Evolutionary conservation across 2,888 invertebrate genomes (phyloP).

Genomic region (Siphlonurus alternatus): DNA sequence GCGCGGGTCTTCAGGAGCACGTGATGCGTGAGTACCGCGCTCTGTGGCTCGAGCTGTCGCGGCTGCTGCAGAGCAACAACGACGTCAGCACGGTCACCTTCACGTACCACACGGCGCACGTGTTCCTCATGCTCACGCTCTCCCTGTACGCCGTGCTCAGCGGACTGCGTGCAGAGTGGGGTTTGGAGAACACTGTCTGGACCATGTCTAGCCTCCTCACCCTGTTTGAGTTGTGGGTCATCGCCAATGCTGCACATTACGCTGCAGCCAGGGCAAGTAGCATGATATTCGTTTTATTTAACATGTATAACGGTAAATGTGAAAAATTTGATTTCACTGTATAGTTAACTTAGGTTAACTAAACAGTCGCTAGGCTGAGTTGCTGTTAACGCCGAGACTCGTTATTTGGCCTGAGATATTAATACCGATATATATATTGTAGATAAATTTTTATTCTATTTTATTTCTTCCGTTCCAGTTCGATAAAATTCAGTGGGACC

Average conservation of each 20-base stretch:
- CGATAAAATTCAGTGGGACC: not conserved
- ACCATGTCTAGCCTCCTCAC: not conserved
- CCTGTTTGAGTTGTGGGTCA: not conserved
- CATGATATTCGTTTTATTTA: no score
- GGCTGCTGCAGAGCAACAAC: not conserved
- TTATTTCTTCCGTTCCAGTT: no score
- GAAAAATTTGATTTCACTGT: no score
- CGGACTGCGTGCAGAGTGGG: not conserved
- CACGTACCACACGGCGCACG: conserved; percentile 1
- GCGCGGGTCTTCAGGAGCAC: not conserved
- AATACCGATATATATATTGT: no score
- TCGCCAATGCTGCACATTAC: not conserved
- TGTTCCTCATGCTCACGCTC: not conserved
- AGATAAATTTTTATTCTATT: no score
- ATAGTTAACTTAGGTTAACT: no score
- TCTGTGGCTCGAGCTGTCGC: not conserved
- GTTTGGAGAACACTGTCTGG: not conserved
- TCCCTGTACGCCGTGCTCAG: not conserved
- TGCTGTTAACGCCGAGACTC: no score
- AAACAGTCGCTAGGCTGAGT: no score
- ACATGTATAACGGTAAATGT: no score
- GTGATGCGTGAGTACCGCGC: not conserved
- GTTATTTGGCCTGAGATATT: no score
- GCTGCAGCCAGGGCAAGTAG: no score
- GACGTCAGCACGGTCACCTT: not conserved